Evolutionary conservation across 2,888 invertebrate species (phyloP).

Genomic region (Calliphora vomitoria): DNA sequence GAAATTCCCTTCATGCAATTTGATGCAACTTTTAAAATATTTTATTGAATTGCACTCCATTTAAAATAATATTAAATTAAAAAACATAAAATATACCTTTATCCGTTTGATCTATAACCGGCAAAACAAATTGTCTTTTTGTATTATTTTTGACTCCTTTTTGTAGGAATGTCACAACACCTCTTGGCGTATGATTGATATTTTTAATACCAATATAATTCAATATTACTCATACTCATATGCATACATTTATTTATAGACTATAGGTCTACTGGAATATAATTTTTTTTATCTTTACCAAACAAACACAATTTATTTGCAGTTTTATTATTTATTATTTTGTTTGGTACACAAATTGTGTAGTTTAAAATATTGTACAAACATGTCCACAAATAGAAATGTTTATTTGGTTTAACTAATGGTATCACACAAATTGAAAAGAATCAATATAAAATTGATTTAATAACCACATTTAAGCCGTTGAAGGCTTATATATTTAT

Average conservation of each 20-base stretch:
- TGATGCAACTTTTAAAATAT: no score
- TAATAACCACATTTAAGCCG: constrained; percentile 43
- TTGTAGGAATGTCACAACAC: background rate
- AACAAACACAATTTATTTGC: background rate
- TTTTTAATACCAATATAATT: background rate
- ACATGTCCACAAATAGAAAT: background rate
- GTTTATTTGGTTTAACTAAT: background rate
- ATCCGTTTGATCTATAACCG: no score
- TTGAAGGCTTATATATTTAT: constrained; percentile 28
- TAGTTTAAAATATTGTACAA: background rate
- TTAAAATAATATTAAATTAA: no score
- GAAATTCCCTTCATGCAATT: no score
- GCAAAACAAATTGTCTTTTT: no score
- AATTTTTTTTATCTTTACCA: background rate
- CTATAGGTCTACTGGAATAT: background rate
- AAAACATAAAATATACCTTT: no score
- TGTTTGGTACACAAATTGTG: background rate
- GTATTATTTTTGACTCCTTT: no score
- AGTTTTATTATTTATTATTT: background rate
- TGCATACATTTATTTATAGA: background rate
- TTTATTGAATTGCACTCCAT: no score
- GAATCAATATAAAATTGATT: constrained; percentile 43
- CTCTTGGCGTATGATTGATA: background rate
- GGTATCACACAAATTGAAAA: constrained; percentile 29
- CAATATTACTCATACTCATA: background rate